These are phyloP conservation scores for Phanerotoma sp. DNA, from an alignment of 2,888 invertebrate species.

Conservation along the genomic window DNA sequence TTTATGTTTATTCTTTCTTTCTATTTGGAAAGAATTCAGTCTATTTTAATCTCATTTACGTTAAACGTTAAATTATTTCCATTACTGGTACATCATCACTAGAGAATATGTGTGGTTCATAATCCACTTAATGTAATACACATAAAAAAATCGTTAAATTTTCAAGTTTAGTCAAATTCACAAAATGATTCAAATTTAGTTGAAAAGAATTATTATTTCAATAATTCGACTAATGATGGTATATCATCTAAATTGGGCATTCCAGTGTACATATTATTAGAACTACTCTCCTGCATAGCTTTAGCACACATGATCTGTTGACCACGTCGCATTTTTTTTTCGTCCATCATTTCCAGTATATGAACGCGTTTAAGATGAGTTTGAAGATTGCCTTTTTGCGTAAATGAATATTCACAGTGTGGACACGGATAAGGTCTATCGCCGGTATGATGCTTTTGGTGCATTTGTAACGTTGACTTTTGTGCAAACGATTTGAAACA, in stretches of 20 bases:
- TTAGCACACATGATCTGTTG: slow-evolving; percentile 38
- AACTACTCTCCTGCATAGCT: slow-evolving; percentile 31
- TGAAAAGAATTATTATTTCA: slow-evolving; percentile 32
- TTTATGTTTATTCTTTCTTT: slow-evolving; percentile 10
- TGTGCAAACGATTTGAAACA: slow-evolving; percentile 66
- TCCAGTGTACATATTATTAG: slow-evolving; percentile 35
- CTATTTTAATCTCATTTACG: slow-evolving; percentile 13
- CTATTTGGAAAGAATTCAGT: slow-evolving; percentile 19
- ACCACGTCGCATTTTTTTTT: slow-evolving; percentile 38
- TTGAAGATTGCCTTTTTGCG: slow-evolving; percentile 64
- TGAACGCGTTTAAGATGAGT: slow-evolving; percentile 62
- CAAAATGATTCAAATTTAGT: not conserved
- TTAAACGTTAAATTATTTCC: not conserved
- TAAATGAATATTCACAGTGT: slow-evolving; percentile 64
- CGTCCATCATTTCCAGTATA: slow-evolving; percentile 39
- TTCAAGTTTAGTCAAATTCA: not conserved
- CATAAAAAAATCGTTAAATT: not conserved
- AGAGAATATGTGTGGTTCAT: no score
- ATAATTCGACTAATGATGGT: slow-evolving; percentile 42
- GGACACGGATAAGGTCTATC: slow-evolving; percentile 62
- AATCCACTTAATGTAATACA: not conserved
- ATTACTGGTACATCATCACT: no score
- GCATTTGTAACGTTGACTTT: slow-evolving; percentile 63
- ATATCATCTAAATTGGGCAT: slow-evolving; percentile 46
- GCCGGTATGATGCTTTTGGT: slow-evolving; percentile 63